Evolutionary conservation across 2,888 invertebrate genomes (phyloP), one percentile per base, ranked within the genome.

Genomic region (Aleiodes alternator): DNA sequence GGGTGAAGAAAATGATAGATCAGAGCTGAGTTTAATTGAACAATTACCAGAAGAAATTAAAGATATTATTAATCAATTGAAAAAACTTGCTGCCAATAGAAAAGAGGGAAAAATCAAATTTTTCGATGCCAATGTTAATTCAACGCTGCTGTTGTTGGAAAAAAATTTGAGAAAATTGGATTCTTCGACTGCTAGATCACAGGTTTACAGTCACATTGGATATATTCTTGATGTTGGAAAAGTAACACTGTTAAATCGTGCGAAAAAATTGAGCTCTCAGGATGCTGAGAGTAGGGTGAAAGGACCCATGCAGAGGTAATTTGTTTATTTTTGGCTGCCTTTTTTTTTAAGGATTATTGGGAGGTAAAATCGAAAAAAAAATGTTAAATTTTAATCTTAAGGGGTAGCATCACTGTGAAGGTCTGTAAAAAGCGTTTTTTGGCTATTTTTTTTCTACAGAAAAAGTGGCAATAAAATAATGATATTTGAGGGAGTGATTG

Each of bases 221-320:
- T 88, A 90, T 34, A 91, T 90, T 84, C 86, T 93, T 71, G 91
- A 91, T 4, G 92, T 92, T 84, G 91, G 91, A 57, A 92, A 92
- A 87, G 90, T 91, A 68, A 92, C 92, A 1, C 87, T 93, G 55
- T 87, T 91, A 77, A 92, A 92, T 82, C 88, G 92, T 70, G 92
- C 91, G 50, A 93, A 92, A 83, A 92, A 92, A 80, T 87, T 93
- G 38, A 87, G 90, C 53, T 85, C 91, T 7, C 90, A 90, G 73
- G 90, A 91, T 79, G 90, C 91, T 75, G 92, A 92, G 80, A 89
- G 90, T 76, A 90, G 90, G 80, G 85, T 92, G 12, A 90, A 89
- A 78, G 90, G 85, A 69, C 86, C 92, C 4, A 85, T 92, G 76
- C 85, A 90, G 87, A 90, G 91, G 92, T 92, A 87, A 80, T 80